Evolutionary conservation across 2,797 vertebrate species (phyloP).

Genomic region (Steatocranus sp.): DNA sequence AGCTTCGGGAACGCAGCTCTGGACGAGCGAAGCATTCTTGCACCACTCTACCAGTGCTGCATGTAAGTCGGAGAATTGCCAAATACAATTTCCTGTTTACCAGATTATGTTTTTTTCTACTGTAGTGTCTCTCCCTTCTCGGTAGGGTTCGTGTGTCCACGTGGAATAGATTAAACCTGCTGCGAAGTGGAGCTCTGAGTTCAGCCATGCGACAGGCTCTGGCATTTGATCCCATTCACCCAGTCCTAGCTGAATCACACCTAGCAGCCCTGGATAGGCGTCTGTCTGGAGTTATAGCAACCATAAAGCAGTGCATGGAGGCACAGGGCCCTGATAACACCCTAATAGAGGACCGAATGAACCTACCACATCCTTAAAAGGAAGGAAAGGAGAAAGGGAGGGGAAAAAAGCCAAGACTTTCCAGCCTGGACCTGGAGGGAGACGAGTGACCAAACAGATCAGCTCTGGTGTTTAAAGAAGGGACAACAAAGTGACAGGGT

Average conservation of each 20-base stretch:
- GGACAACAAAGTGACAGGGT: not conserved
- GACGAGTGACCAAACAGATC: not conserved
- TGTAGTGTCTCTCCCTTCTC: not conserved
- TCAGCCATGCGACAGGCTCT: constrained; percentile 87
- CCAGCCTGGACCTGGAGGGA: not conserved
- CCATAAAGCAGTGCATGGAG: constrained; percentile 93
- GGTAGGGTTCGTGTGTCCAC: constrained; percentile 91
- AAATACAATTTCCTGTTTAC: not conserved
- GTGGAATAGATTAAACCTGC: constrained; percentile 92
- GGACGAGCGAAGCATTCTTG: constrained; percentile 97
- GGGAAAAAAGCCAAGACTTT: not conserved
- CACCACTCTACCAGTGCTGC: constrained; percentile 98
- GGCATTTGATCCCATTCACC: constrained; percentile 86
- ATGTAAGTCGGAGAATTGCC: constrained; percentile 81
- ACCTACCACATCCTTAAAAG: constrained; percentile 88
- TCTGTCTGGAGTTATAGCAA: constrained; percentile 84
- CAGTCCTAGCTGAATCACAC: constrained; percentile 85
- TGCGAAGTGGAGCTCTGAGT: constrained; percentile 86
- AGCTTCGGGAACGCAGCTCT: constrained; percentile 94
- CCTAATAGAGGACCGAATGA: constrained; percentile 96
- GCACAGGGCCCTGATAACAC: constrained; percentile 87
- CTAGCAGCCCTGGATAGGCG: constrained; percentile 88
- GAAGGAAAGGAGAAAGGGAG: not conserved
- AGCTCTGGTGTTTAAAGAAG: not conserved
- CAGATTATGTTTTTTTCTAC: not conserved